Conservation (phyloP, 2,888 invertebrate genomes). For the Amblyjoppa fuscipennis region DNA sequence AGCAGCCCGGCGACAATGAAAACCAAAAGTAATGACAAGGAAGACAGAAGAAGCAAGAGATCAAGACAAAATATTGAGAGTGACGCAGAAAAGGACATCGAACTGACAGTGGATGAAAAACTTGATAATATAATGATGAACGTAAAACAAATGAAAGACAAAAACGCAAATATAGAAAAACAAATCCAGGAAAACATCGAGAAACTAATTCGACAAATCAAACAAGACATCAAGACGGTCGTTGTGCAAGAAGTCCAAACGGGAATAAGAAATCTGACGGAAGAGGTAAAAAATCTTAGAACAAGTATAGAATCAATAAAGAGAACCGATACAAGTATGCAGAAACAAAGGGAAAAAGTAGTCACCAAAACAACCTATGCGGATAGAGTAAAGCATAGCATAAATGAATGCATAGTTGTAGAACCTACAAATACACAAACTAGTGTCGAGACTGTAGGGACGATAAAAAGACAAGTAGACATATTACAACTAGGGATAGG, state of each 20-base stretch:
- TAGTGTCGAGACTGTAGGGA: constrained; percentile 35
- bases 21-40: neutral
- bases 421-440: constrained; percentile 30
- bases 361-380: neutral
- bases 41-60: neutral
- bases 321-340: neutral
- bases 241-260: neutral
- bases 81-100: neutral
- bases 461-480: constrained; percentile 53
- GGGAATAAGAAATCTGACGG: neutral
- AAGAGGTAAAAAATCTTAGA: neutral
- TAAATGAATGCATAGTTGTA: constrained; percentile 33
- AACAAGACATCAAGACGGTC: neutral
- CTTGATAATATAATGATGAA: neutral
- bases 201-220: neutral
- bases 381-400: constrained; percentile 6
- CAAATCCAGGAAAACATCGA: neutral
- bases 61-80: neutral
- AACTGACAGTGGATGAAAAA: constrained; percentile 10
- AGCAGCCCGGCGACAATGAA: neutral
- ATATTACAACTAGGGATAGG: constrained; percentile 44
- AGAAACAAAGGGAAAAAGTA: neutral
- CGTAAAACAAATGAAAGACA: neutral
- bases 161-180: neutral
- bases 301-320: neutral